A percentile compares a stretch with the other conserved stretches of the same genome.
phyloP scores from a whole-genome alignment of 2,888 invertebrate species.

The Coleophora flavipennella region DNA sequence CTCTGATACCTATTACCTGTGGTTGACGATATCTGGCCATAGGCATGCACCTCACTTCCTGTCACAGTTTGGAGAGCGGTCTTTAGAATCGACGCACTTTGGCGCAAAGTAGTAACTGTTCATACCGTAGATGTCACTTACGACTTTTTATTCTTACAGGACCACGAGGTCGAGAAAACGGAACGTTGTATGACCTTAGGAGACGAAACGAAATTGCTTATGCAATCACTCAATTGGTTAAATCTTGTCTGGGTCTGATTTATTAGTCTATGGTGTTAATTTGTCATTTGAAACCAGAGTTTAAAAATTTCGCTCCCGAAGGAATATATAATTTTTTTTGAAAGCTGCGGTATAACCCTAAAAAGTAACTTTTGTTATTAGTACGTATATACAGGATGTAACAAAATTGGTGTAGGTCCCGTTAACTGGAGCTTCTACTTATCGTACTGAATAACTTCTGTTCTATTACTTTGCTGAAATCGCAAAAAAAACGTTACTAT shows the following conservation, averaged over 20 bases:
- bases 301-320: too few species aligned
- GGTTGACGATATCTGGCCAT: conserved; percentile 48
- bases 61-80: conserved; percentile 57
- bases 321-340: too few species aligned
- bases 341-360: too few species aligned
- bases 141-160: conserved; percentile 27
- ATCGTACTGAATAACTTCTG: too few species aligned
- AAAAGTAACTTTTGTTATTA: too few species aligned
- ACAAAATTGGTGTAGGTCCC: too few species aligned
- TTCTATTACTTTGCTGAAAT: too few species aligned
- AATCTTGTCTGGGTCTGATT: conserved; percentile 23
- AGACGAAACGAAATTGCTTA: conserved; percentile 57
- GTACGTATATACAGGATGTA: too few species aligned
- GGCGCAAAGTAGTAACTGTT: conserved; percentile 37
- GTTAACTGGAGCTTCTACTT: too few species aligned
- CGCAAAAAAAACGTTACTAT: too few species aligned
- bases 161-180: conserved; percentile 48
- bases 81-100: conserved; percentile 20
- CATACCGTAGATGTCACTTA: conserved; percentile 24
- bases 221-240: conserved; percentile 17
- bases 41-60: conserved; percentile 60
- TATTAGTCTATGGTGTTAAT: too few species aligned
- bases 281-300: too few species aligned
- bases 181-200: conserved; percentile 58
- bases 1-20: conserved; percentile 2